Base-by-base conservation (phyloP, 2,797 vertebrate species). In the Anabas testudineus region DNA sequence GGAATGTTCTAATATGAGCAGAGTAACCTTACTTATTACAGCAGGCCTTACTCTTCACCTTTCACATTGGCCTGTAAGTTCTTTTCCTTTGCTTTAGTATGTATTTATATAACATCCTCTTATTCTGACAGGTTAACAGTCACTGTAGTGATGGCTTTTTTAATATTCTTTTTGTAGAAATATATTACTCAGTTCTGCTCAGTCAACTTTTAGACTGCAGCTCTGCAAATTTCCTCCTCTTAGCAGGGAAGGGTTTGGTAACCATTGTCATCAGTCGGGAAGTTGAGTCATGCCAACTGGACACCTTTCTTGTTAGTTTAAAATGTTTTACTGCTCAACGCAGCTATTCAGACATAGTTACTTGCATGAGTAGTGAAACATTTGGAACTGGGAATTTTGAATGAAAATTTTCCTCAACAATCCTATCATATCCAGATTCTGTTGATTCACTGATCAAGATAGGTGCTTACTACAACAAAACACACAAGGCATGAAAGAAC, bases 401-500 rank as follows among this genome's bases (percentile, higher is more conserved):
- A n/a, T n/a, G n/a, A n/a, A n/a, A n/a, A n/a, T n/a, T n/a, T n/a
- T n/a, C n/a, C n/a, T n/a, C n/a, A 7, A 37, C 10, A 10, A 39
- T 55, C 2, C 9, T 12, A n/a, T 39, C 59, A 19, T 46, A 24
- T 56, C 7, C 6, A 32, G 49, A 57, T 10, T 28, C 3, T 39
- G 30, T 26, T 26, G 39, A 36, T 28, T 16, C 2, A 7, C 28
- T 30, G 7, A 45, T 61, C 5, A 26, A 16, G 45, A 41, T 7
- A 47, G 21, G 19, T 9, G 57, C 24, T 64, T 3, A 1, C 18
- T 47, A 6, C 16, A 4, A 42, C 41, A 51, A 71, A 63, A 24
- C 30, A 7, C 49, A 24, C 16, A 19, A 36, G 49, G 46, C 69
- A n/a, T 60, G 4, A 62, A 55, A 70, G 84, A 79, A 87, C 81